Evolutionary conservation across 2,888 invertebrate species (phyloP).

Genomic region (Epistrophe grossulariae): DNA sequence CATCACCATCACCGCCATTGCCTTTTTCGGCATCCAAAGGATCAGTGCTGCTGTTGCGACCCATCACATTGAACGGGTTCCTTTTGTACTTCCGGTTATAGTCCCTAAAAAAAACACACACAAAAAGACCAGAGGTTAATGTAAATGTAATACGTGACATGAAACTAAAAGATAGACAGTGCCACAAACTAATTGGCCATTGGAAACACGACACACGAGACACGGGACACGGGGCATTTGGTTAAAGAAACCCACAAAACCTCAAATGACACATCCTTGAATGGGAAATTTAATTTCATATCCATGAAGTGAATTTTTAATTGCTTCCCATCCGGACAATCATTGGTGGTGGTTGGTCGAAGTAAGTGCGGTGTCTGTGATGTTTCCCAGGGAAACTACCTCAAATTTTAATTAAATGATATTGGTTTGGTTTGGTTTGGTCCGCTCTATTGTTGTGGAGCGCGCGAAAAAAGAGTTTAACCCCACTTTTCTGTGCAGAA

Average conservation of each 20-base stretch:
- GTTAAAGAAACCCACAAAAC: slow-evolving; percentile 44
- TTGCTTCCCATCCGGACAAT: slow-evolving; percentile 67
- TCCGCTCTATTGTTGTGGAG: background rate
- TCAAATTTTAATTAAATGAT: slow-evolving; percentile 75
- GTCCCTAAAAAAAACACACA: slow-evolving; percentile 69
- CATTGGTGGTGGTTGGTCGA: slow-evolving; percentile 33
- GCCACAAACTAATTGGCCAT: slow-evolving; percentile 70
- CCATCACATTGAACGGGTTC: slow-evolving; percentile 72
- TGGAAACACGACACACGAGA: slow-evolving; percentile 29
- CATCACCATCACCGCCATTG: slow-evolving; percentile 78
- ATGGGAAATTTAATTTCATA: slow-evolving; percentile 70
- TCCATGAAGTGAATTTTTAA: slow-evolving; percentile 75
- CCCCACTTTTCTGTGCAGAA: background rate
- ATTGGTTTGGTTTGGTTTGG: slow-evolving; percentile 70
- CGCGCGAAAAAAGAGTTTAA: slow-evolving; percentile 13
- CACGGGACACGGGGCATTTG: background rate
- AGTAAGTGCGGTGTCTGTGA: slow-evolving; percentile 64
- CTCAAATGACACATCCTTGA: slow-evolving; percentile 41
- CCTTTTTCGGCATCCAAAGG: slow-evolving; percentile 76
- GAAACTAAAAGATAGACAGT: slow-evolving; percentile 28
- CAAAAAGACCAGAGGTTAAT: slow-evolving; percentile 59
- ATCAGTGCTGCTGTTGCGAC: slow-evolving; percentile 71
- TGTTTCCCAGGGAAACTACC: slow-evolving; percentile 67
- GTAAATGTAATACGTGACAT: slow-evolving; percentile 55
- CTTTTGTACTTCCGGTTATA: slow-evolving; percentile 77